phyloP scores from a whole-genome alignment of 2,888 invertebrate species.

The Agonopterix heracliana region DNA sequence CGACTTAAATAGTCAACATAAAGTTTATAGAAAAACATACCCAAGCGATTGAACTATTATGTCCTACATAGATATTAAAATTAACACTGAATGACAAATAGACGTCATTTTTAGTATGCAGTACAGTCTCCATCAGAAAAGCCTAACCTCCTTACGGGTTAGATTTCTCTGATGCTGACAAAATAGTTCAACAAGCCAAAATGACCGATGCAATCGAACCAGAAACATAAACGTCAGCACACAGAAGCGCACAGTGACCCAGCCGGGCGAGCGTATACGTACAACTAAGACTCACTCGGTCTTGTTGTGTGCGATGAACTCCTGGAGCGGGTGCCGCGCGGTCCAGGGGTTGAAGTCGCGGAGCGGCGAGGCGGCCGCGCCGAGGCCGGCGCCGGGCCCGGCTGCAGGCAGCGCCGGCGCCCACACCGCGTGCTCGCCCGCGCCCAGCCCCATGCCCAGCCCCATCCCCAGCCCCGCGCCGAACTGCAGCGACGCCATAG shows the following conservation, averaged over 20 bases:
- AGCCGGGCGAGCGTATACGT: background rate
- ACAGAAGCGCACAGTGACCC: background rate
- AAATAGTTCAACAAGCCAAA: too few relatives aligned
- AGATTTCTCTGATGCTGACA: too few relatives aligned
- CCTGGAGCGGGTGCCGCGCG: slow-evolving; percentile 54
- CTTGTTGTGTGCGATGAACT: slow-evolving; percentile 45
- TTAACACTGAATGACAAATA: too few relatives aligned
- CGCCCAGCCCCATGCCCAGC: slow-evolving; percentile 23
- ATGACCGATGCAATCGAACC: too few relatives aligned
- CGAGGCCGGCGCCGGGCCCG: slow-evolving; percentile 9
- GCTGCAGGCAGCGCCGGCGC: slow-evolving; percentile 27
- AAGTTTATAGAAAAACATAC: too few relatives aligned
- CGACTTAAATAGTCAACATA: too few relatives aligned
- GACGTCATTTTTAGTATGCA: too few relatives aligned
- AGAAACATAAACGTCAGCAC: too few relatives aligned
- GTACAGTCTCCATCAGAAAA: too few relatives aligned
- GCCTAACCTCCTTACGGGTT: too few relatives aligned
- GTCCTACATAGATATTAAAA: too few relatives aligned
- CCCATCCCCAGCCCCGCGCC: slow-evolving; percentile 23
- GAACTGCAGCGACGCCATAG: slow-evolving; percentile 37
- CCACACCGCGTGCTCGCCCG: slow-evolving; percentile 41
- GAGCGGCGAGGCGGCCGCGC: slow-evolving; percentile 22
- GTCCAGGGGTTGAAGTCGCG: slow-evolving; percentile 65
- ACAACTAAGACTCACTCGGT: slow-evolving; percentile 31
- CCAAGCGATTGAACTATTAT: too few relatives aligned